A percentile compares a stretch with the other conserved stretches of the same genome.
Evolutionary conservation across 1,140 invertebrate genomes (phyloP).

Genomic region (Monomorium pharaonis): DNA sequence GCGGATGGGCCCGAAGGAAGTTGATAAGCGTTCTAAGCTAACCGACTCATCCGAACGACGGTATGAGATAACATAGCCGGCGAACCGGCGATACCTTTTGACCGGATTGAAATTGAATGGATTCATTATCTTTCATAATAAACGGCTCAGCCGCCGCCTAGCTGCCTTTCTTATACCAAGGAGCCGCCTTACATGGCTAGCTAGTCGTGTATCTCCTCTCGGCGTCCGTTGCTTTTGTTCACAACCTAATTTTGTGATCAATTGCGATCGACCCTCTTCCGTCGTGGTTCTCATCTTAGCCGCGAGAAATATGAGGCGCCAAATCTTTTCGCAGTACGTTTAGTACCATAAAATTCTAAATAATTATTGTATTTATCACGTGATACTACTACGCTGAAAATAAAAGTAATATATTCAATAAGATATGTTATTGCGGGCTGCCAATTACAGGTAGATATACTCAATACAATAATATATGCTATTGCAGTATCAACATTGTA

Average conservation of each 20-base stretch:
- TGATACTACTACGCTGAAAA: no score
- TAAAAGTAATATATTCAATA: no score
- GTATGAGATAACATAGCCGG: neutral
- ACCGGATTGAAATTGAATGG: slow-evolving; percentile 69
- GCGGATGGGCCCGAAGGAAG: neutral
- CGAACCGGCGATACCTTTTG: slow-evolving; percentile 17
- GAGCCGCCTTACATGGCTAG: slow-evolving; percentile 9
- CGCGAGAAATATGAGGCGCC: neutral
- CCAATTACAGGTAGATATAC: no score
- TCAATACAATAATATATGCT: no score
- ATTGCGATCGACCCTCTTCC: slow-evolving; percentile 56
- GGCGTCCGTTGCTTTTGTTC: slow-evolving; percentile 54
- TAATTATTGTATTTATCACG: no score
- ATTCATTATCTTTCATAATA: slow-evolving; percentile 61
- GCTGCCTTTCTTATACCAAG: slow-evolving; percentile 5
- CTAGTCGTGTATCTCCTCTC: slow-evolving; percentile 16
- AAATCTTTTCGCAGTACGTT: neutral
- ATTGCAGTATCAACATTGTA: no score
- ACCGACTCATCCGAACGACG: neutral
- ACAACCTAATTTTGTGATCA: slow-evolving; percentile 63
- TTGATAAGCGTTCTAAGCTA: slow-evolving; percentile 5
- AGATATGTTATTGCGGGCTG: no score
- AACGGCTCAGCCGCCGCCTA: slow-evolving; percentile 26
- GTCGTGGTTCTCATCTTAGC: slow-evolving; percentile 21
- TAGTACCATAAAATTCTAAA: neutral